Conservation (phyloP, 2,888 invertebrate species). For the Dioctria linearis region DNA sequence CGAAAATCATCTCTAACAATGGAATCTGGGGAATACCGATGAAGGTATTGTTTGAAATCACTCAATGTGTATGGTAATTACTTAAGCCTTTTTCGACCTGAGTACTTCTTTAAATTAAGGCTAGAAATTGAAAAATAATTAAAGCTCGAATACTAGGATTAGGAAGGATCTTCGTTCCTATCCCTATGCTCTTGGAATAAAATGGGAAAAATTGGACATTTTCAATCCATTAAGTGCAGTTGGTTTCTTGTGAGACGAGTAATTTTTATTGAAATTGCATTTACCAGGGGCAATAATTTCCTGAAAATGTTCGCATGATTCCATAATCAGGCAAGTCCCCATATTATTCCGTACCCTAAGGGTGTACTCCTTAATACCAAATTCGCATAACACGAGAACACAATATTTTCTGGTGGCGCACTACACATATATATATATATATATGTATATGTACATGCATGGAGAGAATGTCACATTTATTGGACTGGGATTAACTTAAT, state of each 20-base stretch:
- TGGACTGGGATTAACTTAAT: constrained; percentile 43
- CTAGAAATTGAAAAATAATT: no score
- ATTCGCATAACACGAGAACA: constrained; percentile 39
- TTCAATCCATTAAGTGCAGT: constrained; percentile 3
- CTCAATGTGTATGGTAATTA: no score
- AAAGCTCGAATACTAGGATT: no score
- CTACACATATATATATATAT: background rate
- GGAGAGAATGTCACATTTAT: constrained; percentile 23
- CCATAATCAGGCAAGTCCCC: constrained; percentile 42
- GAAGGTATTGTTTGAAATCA: no score
- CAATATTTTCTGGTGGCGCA: constrained; percentile 2
- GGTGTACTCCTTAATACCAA: constrained; percentile 38
- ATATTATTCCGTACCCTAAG: constrained; percentile 20
- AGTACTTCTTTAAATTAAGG: no score
- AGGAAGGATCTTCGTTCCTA: no score
- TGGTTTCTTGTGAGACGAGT: constrained; percentile 18
- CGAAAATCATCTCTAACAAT: no score
- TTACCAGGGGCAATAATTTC: constrained; percentile 34
- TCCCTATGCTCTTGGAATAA: no score
- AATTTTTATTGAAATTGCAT: constrained; percentile 38
- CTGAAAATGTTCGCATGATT: constrained; percentile 33
- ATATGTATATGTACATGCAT: background rate
- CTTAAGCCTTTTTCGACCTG: no score
- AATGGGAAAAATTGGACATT: no score
- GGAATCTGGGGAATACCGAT: no score